A percentile compares a stretch with the other conserved stretches of the same genome.
Evolutionary conservation across 2,113 vertebrate genomes (phyloP).

Genomic region (Pterocles orientalis): DNA sequence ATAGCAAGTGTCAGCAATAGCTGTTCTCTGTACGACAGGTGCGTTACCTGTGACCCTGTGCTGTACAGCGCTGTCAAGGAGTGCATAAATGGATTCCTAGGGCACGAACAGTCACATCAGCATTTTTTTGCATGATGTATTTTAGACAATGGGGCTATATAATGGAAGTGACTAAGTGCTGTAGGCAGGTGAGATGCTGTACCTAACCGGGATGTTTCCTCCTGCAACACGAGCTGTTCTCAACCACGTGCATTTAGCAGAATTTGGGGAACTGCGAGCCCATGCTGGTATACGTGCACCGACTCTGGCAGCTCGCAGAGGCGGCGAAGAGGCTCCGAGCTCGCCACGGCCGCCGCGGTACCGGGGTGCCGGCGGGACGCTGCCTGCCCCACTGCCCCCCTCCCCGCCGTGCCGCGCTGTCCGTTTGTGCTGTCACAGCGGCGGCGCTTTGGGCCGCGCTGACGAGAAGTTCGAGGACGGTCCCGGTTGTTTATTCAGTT

Average conservation of each 20-base stretch:
- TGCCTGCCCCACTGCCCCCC: neutral
- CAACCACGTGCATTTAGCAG: accelerated
- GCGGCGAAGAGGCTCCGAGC: neutral
- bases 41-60: neutral
- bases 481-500: neutral
- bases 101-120: neutral
- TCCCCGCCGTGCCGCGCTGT: neutral
- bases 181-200: neutral
- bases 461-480: neutral
- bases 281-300: accelerated
- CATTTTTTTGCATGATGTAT: neutral
- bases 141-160: neutral
- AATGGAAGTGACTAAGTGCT: accelerated
- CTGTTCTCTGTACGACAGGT: accelerated
- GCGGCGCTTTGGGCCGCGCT: neutral
- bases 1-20: accelerated
- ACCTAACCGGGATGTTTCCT: accelerated
- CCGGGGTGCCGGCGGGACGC: neutral
- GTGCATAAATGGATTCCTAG: accelerated
- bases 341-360: neutral
- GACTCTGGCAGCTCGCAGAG: neutral
- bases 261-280: accelerated
- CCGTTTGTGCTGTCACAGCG: neutral
- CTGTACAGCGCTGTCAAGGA: neutral
- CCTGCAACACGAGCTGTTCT: no score